Evolutionary conservation across 2,113 vertebrate species (phyloP).

Genomic region (Centropus unirufus): DNA sequence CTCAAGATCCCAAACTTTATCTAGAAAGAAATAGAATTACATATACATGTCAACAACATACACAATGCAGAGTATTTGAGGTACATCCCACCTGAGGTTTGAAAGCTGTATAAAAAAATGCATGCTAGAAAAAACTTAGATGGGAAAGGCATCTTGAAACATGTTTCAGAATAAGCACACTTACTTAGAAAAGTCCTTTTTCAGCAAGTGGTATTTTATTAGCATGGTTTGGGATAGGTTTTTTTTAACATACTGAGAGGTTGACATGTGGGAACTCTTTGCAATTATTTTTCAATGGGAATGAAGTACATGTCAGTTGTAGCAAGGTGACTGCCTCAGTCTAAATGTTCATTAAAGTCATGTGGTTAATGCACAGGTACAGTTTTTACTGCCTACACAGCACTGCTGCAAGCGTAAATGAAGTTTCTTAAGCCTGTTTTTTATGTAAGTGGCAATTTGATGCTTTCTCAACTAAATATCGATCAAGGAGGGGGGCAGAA

Average conservation of each 20-base stretch:
- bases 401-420: not conserved
- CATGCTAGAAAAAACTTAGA: not conserved
- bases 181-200: not conserved
- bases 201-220: not conserved
- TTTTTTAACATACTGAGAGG: not conserved
- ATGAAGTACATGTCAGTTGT: not conserved
- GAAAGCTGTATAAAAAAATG: not conserved
- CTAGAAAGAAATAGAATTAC: not conserved
- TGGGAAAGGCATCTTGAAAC: not conserved
- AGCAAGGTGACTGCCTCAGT: not conserved
- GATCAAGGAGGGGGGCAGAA: not conserved
- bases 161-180: not conserved
- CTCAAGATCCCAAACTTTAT: not conserved
- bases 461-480: not conserved
- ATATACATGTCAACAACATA: not conserved
- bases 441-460: not conserved
- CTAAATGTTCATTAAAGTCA: not conserved
- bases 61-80: not conserved
- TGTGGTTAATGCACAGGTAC: not conserved
- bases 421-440: not conserved
- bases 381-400: not conserved
- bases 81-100: not conserved
- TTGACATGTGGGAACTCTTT: not conserved
- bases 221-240: not conserved
- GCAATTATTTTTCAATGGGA: not conserved